These are phyloP conservation scores for Drosophila meridiana DNA, from an alignment of 2,888 invertebrate genomes.

Conservation along the genomic window DNA sequence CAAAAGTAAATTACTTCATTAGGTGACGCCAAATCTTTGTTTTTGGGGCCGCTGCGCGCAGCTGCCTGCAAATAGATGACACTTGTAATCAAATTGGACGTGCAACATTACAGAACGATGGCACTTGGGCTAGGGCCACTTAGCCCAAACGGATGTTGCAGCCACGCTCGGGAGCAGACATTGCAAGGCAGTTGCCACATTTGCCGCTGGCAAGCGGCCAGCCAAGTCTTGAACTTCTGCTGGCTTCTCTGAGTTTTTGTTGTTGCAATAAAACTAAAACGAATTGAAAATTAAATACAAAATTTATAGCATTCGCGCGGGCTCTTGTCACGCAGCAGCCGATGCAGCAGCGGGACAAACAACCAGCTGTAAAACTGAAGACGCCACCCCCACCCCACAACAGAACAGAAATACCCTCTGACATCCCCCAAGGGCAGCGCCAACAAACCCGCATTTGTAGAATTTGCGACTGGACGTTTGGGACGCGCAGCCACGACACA, in stretches of 20 bases:
- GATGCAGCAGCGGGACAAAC: slow-evolving; percentile 38
- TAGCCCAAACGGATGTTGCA: slow-evolving; percentile 62
- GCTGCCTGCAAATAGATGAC: slow-evolving; percentile 68
- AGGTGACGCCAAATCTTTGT: slow-evolving; percentile 54
- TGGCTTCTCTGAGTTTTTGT: slow-evolving; percentile 34
- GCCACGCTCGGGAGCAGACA: slow-evolving; percentile 54
- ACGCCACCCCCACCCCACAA: not conserved
- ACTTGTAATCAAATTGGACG: slow-evolving; percentile 79
- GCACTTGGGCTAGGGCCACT: slow-evolving; percentile 32
- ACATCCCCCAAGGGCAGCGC: slow-evolving; percentile 11
- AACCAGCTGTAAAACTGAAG: slow-evolving; percentile 40
- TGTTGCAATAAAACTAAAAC: slow-evolving; percentile 73
- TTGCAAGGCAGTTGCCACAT: slow-evolving; percentile 21
- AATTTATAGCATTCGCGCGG: slow-evolving; percentile 75
- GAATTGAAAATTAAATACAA: slow-evolving; percentile 80
- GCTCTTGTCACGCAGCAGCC: slow-evolving; percentile 64
- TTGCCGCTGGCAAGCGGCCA: slow-evolving; percentile 50
- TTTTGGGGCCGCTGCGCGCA: slow-evolving; percentile 18
- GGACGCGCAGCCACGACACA: slow-evolving; percentile 65
- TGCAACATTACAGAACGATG: slow-evolving; percentile 73
- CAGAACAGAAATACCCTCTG: not conserved
- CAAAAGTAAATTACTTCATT: slow-evolving; percentile 80
- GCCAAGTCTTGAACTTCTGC: slow-evolving; percentile 57
- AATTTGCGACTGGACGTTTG: slow-evolving; percentile 36
- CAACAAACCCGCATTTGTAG: slow-evolving; percentile 27